Base-by-base conservation (phyloP, 2,888 invertebrate genomes). In the Drosophila nigritarsus region DNA sequence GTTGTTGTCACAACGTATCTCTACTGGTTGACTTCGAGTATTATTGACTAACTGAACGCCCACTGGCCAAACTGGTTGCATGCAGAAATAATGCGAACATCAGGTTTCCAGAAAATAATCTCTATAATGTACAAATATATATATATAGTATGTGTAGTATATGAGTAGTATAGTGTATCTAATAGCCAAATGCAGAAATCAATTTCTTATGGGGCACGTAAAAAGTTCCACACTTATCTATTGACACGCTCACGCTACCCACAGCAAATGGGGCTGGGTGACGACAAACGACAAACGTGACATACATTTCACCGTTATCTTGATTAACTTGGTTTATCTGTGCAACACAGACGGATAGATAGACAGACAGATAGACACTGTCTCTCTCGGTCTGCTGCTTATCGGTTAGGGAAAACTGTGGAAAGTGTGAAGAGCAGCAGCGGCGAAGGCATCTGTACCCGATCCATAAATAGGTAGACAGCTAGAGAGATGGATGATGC, bases 291-390 rank as follows among this genome's bases (percentile, higher is more conserved):
- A 65, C 82, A 84, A 74, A 88, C 88, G 87, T 88, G 84, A 84
- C 89, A 88, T 71, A 84, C 87, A 73, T 84, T 80, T 64, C 62
- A 54, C 56, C 70, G 63, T 83, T 88, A 84, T 84, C 84, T 68
- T 53, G 75, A 75, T 78, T 29, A 49, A 50, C 34, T 65, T 40
- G 9, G 50, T 55, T 78, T 79, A 69, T 82, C 85, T 66, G 27
- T 32, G 13, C 42, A 38, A 15, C 36, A 58, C 20, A 29, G 27
- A 20, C 59, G 32, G 18, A 18, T 40, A 24, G 15, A 53, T 27
- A 32, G 67, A 18, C 59, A 32, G 27, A 20, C 59, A 40, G 24
- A 40, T 53, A 63, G 7, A 30, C 2, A 30, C 30, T 9, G 30
- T 30, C 30, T n/a, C 27, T 65, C 53, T 61, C 11, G 36, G 24